Evolutionary conservation across 2,113 vertebrate genomes (phyloP).

Genomic region (Cyanistes caeruleus): DNA sequence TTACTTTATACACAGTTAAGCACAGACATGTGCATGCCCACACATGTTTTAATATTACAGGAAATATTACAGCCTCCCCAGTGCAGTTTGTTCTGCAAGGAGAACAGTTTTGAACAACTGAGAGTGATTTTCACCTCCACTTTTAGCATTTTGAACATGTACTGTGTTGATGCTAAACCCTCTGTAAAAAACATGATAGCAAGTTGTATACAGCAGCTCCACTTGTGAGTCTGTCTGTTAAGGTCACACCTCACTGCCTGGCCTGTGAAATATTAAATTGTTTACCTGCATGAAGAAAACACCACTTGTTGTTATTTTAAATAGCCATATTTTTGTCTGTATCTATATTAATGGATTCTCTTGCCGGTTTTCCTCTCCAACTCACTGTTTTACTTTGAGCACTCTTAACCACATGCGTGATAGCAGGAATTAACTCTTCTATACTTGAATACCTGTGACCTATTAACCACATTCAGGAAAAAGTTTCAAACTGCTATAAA

Average conservation of each 20-base stretch:
- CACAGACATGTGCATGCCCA: rapidly evolving
- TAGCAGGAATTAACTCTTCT: not conserved
- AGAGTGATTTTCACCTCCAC: not conserved
- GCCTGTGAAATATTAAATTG: conserved; percentile 12
- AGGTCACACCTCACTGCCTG: conserved; percentile 1
- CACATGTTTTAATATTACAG: not conserved
- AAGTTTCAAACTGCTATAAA: not conserved
- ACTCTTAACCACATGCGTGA: not conserved
- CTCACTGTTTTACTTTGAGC: not conserved
- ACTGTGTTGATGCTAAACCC: not conserved
- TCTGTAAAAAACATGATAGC: not conserved
- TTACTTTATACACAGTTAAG: not conserved
- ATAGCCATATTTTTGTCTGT: not conserved
- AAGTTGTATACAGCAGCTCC: not conserved
- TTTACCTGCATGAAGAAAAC: not conserved
- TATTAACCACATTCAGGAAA: not conserved
- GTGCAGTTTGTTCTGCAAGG: not conserved
- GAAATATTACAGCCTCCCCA: not conserved
- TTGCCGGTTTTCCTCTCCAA: not conserved
- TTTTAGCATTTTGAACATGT: not conserved
- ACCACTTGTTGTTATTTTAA: not conserved
- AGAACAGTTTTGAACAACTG: not conserved
- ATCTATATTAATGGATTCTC: not conserved
- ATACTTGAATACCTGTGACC: not conserved
- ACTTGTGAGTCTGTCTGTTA: not conserved